Evolutionary conservation across 2,113 vertebrate genomes (phyloP).

Genomic region (Cyprinodon brontotheroides): DNA sequence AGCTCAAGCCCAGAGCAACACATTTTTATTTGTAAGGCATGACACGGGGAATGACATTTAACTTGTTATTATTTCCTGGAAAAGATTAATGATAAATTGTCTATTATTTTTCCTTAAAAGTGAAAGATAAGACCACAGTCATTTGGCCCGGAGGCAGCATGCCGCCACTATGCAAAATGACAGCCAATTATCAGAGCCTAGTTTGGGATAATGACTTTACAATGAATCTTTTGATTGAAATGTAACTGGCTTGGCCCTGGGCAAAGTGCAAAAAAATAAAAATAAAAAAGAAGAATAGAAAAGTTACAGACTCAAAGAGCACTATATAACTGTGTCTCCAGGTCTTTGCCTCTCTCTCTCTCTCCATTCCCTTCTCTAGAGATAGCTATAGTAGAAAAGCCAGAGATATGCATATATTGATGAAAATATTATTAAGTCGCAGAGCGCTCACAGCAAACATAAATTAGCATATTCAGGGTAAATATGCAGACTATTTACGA

Average conservation of each 20-base stretch:
- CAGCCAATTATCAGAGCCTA: slow-evolving; percentile 82
- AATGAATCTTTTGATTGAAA: slow-evolving; percentile 86
- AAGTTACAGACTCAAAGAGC: slow-evolving; percentile 86
- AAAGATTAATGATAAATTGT: slow-evolving; percentile 93
- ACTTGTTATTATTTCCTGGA: slow-evolving; percentile 83
- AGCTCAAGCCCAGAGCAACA: slow-evolving; percentile 63
- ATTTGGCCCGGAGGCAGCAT: slow-evolving; percentile 86
- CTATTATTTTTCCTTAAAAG: slow-evolving; percentile 87
- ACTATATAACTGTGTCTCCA: slow-evolving; percentile 66
- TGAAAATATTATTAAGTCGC: slow-evolving; percentile 85
- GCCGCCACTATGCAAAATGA: slow-evolving; percentile 90
- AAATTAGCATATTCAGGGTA: slow-evolving; percentile 99
- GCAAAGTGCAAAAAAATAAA: slow-evolving; percentile 74
- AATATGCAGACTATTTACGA: slow-evolving; percentile 99
- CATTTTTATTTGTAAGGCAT: slow-evolving; percentile 68
- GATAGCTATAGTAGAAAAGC: slow-evolving; percentile 62
- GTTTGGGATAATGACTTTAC: slow-evolving; percentile 83
- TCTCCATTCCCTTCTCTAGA: slow-evolving; percentile 34
- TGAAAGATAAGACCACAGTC: slow-evolving; percentile 87
- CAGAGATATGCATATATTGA: slow-evolving; percentile 76
- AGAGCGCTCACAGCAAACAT: slow-evolving; percentile 95
- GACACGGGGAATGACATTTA: slow-evolving; percentile 81
- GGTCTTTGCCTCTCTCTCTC: slow-evolving; percentile 65
- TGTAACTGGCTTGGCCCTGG: slow-evolving; percentile 84
- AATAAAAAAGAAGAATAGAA: slow-evolving; percentile 58